A percentile compares a stretch with the other conserved stretches of the same genome.
phyloP scores from a whole-genome alignment of 2,113 vertebrate species.

The Antechinus flavipes region DNA sequence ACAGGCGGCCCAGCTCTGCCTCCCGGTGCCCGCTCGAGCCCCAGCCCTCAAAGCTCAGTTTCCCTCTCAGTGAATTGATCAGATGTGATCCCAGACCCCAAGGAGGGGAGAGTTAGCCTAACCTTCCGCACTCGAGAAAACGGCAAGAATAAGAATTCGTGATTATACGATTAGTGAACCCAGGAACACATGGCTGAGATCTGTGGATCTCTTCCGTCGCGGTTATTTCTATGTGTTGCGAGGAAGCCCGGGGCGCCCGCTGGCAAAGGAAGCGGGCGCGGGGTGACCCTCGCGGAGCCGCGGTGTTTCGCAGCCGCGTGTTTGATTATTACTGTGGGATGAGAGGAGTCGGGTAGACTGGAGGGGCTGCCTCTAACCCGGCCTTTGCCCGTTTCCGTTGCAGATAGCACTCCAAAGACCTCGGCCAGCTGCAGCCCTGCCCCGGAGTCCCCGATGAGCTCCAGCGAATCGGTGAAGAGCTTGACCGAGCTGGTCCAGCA shows the following conservation, averaged over 20 bases:
- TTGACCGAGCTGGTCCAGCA: constrained; percentile 90
- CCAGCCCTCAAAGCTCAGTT: neutral
- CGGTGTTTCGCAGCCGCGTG: neutral
- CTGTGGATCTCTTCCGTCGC: neutral
- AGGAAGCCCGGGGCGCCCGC: neutral
- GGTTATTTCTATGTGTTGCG: no score
- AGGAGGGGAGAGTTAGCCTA: neutral
- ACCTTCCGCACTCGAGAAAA: neutral
- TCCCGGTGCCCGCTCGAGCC: accelerated
- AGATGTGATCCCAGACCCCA: no score
- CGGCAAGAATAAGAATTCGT: neutral
- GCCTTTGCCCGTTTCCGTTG: constrained; percentile 71
- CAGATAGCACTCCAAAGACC: constrained; percentile 97
- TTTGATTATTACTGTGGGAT: constrained; percentile 4
- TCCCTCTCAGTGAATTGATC: neutral
- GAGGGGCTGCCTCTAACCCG: neutral
- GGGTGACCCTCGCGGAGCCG: neutral
- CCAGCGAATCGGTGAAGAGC: constrained; percentile 95
- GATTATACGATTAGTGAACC: neutral
- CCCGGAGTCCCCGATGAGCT: constrained; percentile 95
- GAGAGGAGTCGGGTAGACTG: no score
- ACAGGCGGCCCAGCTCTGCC: neutral
- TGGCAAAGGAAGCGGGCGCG: neutral
- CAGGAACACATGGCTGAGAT: neutral
- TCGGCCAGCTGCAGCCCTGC: constrained; percentile 97